These are phyloP conservation scores for Glareola pratincola DNA, from an alignment of 2,113 vertebrate species.

Conservation along the genomic window DNA sequence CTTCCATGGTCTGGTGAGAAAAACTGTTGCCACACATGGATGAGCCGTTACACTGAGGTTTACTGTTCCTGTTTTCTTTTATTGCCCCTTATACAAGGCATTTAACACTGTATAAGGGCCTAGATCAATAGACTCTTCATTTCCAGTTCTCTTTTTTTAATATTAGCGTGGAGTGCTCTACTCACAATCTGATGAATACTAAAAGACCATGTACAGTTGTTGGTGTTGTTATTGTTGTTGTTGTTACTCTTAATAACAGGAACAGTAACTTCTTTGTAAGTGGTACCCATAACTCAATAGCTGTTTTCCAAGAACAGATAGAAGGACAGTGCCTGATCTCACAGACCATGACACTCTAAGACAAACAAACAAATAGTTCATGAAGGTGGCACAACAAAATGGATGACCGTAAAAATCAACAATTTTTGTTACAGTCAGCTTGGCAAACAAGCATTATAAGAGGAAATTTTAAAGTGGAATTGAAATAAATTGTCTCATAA, in stretches of 20 bases:
- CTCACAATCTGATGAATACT: background rate
- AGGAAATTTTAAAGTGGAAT: background rate
- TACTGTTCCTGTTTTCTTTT: background rate
- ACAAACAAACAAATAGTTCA: background rate
- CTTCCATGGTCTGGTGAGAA: background rate
- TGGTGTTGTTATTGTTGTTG: background rate
- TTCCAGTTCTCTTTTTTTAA: background rate
- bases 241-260: background rate
- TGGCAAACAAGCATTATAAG: background rate
- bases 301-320: background rate
- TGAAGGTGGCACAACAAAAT: background rate
- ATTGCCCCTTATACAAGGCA: background rate
- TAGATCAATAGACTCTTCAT: background rate
- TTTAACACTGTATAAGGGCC: background rate
- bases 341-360: background rate
- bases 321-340: background rate
- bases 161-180: background rate
- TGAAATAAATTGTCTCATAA: background rate
- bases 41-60: background rate
- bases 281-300: background rate
- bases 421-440: background rate
- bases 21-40: background rate
- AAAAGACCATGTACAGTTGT: background rate
- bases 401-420: background rate
- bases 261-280: background rate